These are phyloP conservation scores for Dysidea cf. avara DNA, from an alignment of 37 sponge, comb jelly and placozoan genomes.

Conservation along the genomic window DNA sequence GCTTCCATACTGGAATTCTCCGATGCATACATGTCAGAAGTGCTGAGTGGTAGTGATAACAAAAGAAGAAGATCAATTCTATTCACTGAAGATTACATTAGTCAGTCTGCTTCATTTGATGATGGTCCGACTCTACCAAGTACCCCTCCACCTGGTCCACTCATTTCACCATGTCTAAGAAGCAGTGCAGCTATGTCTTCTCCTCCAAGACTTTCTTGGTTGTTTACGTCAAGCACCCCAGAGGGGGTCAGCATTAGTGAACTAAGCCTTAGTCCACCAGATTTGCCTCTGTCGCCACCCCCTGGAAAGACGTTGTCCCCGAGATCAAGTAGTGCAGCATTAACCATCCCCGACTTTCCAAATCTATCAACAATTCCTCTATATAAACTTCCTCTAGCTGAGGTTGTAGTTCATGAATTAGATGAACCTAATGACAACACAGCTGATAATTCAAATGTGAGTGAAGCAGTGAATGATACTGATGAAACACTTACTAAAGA, in stretches of 20 bases:
- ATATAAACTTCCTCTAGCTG: background rate
- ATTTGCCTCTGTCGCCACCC: conserved; percentile 14
- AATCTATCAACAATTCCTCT: background rate
- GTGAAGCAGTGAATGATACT: background rate
- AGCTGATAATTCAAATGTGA: background rate
- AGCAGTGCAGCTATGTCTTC: background rate
- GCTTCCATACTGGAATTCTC: conserved; percentile 2
- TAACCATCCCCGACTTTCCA: background rate
- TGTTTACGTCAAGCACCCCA: background rate
- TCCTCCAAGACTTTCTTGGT: background rate
- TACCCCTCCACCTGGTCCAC: background rate
- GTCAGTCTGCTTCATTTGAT: background rate
- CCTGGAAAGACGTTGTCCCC: conserved; percentile 35
- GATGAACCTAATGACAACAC: conserved; percentile 5
- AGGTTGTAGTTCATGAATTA: conserved; percentile 3
- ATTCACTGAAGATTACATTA: background rate
- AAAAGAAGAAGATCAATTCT: too few relatives aligned
- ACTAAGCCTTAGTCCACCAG: conserved; percentile 17
- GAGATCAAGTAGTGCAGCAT: background rate
- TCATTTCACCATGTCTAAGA: background rate
- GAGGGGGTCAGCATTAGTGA: too few relatives aligned
- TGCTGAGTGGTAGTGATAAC: background rate
- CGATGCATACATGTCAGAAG: background rate
- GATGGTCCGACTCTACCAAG: background rate
- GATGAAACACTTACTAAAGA: background rate